These are phyloP conservation scores for Chelonoidis abingdonii DNA, from an alignment of 2,113 vertebrate species.

Conservation along the genomic window DNA sequence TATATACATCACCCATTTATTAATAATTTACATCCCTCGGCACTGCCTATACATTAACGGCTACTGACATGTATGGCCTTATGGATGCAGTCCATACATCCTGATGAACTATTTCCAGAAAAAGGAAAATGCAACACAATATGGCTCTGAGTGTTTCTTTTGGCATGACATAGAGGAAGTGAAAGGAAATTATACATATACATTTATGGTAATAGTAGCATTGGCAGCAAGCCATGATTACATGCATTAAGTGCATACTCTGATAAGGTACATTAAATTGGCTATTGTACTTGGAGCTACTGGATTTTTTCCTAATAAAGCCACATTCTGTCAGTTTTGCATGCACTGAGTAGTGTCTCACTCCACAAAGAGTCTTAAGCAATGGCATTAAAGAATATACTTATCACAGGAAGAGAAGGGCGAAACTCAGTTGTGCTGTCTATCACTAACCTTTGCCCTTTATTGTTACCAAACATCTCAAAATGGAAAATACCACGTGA, in stretches of 20 bases:
- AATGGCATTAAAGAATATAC: accelerated
- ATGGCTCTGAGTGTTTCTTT: not conserved
- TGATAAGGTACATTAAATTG: not conserved
- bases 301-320: not conserved
- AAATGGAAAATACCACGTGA: accelerated
- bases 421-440: not conserved
- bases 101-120: not conserved
- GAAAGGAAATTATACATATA: accelerated
- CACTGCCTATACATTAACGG: accelerated
- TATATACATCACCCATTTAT: not conserved
- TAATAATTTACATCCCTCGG: accelerated
- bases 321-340: not conserved
- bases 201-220: not conserved
- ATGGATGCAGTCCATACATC: not conserved
- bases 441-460: accelerated
- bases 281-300: not conserved
- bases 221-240: not conserved
- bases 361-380: not conserved
- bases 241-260: not conserved
- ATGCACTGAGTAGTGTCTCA: not conserved
- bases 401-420: not conserved
- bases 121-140: accelerated
- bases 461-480: accelerated
- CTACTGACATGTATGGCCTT: not conserved
- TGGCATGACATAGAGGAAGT: not conserved